phyloP scores from a whole-genome alignment of 2,113 vertebrate genomes.

The Alethe diademata region DNA sequence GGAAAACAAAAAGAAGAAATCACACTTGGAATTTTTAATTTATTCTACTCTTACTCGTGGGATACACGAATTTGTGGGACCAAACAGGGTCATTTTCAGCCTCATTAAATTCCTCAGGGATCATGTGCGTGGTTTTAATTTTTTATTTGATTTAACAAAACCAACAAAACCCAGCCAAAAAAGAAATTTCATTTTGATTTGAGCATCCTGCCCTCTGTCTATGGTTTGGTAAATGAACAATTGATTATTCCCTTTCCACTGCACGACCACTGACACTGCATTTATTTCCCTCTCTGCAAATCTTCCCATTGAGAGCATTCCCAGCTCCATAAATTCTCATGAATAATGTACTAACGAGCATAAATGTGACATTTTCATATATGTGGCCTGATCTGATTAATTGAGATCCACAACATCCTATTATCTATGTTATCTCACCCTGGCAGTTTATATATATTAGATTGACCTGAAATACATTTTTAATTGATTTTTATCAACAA shows the following conservation, averaged over 20 bases:
- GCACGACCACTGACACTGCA: background rate
- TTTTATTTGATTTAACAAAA: background rate
- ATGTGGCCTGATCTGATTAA: background rate
- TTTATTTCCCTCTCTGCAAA: background rate
- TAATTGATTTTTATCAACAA: slow-evolving; percentile 27
- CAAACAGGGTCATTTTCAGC: background rate
- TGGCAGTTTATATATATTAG: background rate
- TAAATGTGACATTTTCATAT: background rate
- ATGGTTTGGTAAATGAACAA: background rate
- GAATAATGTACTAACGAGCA: background rate
- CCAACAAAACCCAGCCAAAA: background rate
- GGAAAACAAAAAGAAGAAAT: background rate
- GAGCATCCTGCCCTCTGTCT: background rate
- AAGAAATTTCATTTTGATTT: background rate
- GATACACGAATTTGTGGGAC: background rate
- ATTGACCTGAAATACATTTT: background rate
- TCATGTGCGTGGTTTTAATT: fast-evolving
- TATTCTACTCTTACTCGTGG: fast-evolving
- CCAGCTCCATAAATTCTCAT: background rate
- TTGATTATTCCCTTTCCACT: background rate
- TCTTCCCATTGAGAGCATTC: background rate
- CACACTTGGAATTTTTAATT: background rate
- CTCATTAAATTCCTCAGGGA: background rate
- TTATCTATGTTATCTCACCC: background rate
- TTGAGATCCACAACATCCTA: background rate